A percentile compares a stretch with the other conserved stretches of the same genome.
These are phyloP conservation scores for Pseudopipra pipra DNA, from an alignment of 2,113 vertebrate genomes.

Conservation along the genomic window DNA sequence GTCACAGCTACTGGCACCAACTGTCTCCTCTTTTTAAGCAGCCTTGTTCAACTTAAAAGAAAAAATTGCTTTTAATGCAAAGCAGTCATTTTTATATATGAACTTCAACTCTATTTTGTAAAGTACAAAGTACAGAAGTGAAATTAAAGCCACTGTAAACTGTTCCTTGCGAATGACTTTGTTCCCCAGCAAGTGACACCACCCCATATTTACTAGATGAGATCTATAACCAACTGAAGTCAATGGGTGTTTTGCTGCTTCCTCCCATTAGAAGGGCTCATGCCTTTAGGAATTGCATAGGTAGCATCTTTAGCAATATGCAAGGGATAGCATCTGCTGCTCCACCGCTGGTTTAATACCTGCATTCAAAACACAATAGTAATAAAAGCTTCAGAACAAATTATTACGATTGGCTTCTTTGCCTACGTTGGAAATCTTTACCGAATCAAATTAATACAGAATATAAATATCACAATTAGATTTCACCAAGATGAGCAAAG, in stretches of 20 bases:
- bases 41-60: slow-evolving; percentile 14
- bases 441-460: slow-evolving; percentile 62
- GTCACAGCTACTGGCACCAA: slow-evolving; percentile 5
- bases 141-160: slow-evolving; percentile 1
- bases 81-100: background rate
- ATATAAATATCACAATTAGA: slow-evolving; percentile 66
- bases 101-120: background rate
- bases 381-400: slow-evolving; percentile 70
- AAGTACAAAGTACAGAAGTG: background rate
- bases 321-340: slow-evolving; percentile 41
- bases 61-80: slow-evolving; percentile 21
- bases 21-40: slow-evolving; percentile 20
- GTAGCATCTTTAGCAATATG: slow-evolving; percentile 49
- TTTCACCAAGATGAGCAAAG: slow-evolving; percentile 43
- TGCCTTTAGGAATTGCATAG: slow-evolving; percentile 44
- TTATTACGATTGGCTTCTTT: slow-evolving; percentile 64
- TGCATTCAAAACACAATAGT: slow-evolving; percentile 52
- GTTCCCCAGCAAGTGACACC: background rate
- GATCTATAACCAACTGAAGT: slow-evolving; percentile 12
- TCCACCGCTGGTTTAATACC: slow-evolving; percentile 54
- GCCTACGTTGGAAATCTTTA: slow-evolving; percentile 47
- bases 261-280: slow-evolving; percentile 36
- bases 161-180: background rate
- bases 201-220: background rate
- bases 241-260: slow-evolving; percentile 41